These are phyloP conservation scores for Lagria hirta DNA, from an alignment of 2,888 invertebrate genomes.

Conservation along the genomic window DNA sequence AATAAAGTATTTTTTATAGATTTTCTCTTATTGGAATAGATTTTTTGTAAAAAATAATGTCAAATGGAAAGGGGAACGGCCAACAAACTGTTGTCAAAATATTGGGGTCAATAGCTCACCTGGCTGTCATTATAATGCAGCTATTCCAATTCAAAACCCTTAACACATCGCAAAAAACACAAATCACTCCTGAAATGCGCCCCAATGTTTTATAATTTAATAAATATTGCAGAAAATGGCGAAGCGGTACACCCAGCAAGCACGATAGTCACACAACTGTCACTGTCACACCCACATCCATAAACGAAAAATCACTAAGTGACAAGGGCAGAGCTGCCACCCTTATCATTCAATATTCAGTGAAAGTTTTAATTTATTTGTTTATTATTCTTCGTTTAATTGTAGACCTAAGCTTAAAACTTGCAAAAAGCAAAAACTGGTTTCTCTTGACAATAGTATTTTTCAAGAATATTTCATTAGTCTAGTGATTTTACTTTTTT, in stretches of 20 bases:
- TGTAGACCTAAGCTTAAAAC: no score
- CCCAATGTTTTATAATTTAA: conserved; percentile 28
- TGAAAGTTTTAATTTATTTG: no score
- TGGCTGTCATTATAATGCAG: conserved; percentile 17
- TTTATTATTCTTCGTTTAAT: no score
- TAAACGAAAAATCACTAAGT: conserved; percentile 30
- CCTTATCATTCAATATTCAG: conserved; percentile 2
- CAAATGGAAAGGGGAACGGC: conserved; percentile 38
- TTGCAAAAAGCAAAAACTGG: no score
- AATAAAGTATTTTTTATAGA: no score
- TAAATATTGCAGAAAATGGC: conserved; percentile 39
- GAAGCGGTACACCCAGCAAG: conserved; percentile 39
- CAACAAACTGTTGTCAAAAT: conserved; percentile 34
- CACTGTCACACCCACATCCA: no score
- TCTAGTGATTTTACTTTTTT: no score
- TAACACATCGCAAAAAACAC: conserved; percentile 21
- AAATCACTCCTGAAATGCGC: no score
- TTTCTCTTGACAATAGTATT: no score
- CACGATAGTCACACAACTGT: conserved; percentile 31
- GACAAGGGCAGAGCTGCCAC: conserved; percentile 4
- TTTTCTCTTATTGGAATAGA: no score
- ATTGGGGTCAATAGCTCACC: conserved; percentile 28
- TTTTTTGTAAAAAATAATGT: conserved; percentile 37
- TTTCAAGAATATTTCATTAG: no score
- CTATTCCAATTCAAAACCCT: conserved; percentile 11